phyloP scores from a whole-genome alignment of 2,888 invertebrate species.

The Pollenia labialis region DNA sequence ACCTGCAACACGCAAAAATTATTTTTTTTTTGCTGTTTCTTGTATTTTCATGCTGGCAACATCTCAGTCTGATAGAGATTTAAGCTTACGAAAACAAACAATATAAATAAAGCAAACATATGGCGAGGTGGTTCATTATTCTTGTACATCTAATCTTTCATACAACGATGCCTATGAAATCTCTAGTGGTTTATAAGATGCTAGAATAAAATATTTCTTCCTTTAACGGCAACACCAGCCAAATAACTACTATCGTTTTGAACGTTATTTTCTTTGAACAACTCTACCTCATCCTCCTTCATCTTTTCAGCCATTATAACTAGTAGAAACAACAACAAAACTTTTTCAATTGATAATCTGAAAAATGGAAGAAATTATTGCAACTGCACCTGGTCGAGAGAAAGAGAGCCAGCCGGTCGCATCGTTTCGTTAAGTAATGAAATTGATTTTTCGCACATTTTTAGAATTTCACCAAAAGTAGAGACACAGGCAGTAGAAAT shows the following conservation, averaged over 20 bases:
- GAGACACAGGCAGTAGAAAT: slow-evolving; percentile 13
- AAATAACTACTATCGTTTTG: slow-evolving; percentile 19
- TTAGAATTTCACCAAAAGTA: slow-evolving; percentile 55
- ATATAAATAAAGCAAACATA: slow-evolving; percentile 46
- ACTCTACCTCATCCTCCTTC: not conserved
- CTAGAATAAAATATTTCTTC: slow-evolving; percentile 66
- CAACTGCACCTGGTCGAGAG: slow-evolving; percentile 65
- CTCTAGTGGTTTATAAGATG: slow-evolving; percentile 50
- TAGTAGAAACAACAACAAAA: not conserved
- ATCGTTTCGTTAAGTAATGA: slow-evolving; percentile 60
- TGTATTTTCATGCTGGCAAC: slow-evolving; percentile 18
- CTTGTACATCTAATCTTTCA: slow-evolving; percentile 15
- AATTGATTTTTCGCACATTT: slow-evolving; percentile 71
- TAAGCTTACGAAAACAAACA: slow-evolving; percentile 44
- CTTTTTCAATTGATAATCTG: slow-evolving; percentile 56
- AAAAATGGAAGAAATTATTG: slow-evolving; percentile 56
- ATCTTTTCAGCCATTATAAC: not conserved
- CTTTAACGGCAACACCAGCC: slow-evolving; percentile 58
- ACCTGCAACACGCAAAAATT: slow-evolving; percentile 70
- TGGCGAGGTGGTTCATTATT: slow-evolving; percentile 54
- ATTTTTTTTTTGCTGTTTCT: slow-evolving; percentile 40
- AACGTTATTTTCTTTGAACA: slow-evolving; percentile 15
- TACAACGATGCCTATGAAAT: slow-evolving; percentile 35
- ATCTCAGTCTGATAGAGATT: slow-evolving; percentile 41
- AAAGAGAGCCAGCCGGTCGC: not conserved